Conservation (phyloP, 2,113 vertebrate genomes). For the Agelaius tricolor region DNA sequence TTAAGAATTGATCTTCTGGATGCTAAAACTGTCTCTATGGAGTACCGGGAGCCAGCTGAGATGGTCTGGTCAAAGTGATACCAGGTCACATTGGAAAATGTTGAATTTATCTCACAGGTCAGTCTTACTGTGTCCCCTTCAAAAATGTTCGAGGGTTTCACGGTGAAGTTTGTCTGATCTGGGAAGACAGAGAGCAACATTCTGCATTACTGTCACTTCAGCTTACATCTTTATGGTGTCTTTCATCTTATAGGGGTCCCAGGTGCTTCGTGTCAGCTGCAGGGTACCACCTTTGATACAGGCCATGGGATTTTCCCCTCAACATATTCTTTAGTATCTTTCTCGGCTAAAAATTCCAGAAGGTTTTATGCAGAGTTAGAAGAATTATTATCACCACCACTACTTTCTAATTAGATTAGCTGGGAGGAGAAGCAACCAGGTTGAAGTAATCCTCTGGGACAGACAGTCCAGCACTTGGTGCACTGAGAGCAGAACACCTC, state of each 20-base stretch:
- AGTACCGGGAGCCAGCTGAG: not conserved
- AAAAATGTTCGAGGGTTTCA: constrained; percentile 54
- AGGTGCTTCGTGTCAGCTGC: not conserved
- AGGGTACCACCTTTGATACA: not conserved
- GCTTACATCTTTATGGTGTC: not conserved
- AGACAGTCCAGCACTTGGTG: not conserved
- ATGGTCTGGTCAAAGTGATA: not conserved
- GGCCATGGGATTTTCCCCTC: not conserved
- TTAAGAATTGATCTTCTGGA: constrained; percentile 5
- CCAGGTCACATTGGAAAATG: constrained; percentile 52
- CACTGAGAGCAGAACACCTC: not conserved
- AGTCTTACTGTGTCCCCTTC: constrained; percentile 70
- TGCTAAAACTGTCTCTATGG: not conserved
- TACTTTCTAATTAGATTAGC: not conserved
- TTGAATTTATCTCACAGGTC: constrained; percentile 45
- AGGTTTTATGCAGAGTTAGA: not conserved
- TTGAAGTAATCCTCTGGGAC: not conserved
- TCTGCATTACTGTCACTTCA: not conserved
- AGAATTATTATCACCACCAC: not conserved
- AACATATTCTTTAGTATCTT: not conserved
- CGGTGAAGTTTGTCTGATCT: constrained; percentile 62
- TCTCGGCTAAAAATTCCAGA: not conserved
- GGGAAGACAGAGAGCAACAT: constrained; percentile 11
- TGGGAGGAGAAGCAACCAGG: not conserved
- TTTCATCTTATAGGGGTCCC: not conserved